phyloP scores from a whole-genome alignment of 2,797 vertebrate species.

The Aythya fuligula region DNA sequence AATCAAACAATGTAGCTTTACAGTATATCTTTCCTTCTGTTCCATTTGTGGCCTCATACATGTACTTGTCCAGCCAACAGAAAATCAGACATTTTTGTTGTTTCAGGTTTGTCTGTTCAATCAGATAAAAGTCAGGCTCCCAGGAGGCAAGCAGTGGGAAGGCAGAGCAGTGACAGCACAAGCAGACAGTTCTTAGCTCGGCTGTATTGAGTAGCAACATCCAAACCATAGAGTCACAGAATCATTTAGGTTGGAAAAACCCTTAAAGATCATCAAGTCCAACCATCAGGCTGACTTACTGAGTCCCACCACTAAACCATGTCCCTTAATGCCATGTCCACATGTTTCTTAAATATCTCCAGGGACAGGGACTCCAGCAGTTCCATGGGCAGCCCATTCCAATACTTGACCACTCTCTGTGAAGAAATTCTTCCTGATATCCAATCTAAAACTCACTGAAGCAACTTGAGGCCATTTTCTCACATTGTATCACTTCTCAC shows the following conservation, averaged over 20 bases:
- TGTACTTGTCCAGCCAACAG: neutral
- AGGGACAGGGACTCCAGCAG: no score
- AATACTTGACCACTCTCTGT: no score
- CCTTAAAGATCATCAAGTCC: neutral
- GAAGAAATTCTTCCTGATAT: no score
- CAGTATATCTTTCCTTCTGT: neutral
- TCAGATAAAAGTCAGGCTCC: neutral
- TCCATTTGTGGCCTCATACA: neutral
- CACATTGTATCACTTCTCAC: no score
- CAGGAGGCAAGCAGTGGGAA: neutral
- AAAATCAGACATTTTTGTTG: neutral
- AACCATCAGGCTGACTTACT: neutral
- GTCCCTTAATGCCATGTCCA: neutral
- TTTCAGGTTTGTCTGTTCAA: neutral
- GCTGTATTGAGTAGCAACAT: neutral
- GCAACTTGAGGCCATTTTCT: no score
- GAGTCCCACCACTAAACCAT: neutral
- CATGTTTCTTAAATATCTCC: no score
- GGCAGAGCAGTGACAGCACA: neutral
- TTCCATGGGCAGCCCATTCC: no score
- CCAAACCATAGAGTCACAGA: neutral
- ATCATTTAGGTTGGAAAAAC: neutral
- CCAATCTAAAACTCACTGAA: no score
- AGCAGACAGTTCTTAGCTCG: neutral
- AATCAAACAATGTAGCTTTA: neutral